Conservation (phyloP, 2,113 vertebrate genomes). For the Tringa solitaria region DNA sequence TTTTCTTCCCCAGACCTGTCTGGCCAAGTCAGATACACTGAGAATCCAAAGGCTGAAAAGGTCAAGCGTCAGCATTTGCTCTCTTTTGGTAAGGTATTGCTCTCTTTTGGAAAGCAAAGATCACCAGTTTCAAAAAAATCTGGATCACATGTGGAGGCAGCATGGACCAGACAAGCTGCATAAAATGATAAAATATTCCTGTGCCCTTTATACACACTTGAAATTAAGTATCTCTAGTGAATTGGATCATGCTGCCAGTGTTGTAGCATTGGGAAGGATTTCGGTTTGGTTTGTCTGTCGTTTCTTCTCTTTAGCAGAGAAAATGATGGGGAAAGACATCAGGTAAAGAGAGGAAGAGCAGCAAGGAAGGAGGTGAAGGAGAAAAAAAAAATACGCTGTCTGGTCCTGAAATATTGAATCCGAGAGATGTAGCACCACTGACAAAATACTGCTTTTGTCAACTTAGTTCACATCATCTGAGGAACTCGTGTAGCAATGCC, state of each 20-base stretch:
- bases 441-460: slow-evolving; percentile 57
- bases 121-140: not conserved
- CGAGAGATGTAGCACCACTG: not conserved
- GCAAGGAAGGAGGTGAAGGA: not conserved
- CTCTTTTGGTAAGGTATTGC: not conserved
- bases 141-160: not conserved
- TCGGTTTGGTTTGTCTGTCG: not conserved
- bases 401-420: not conserved
- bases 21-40: not conserved
- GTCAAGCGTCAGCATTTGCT: not conserved
- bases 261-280: rapidly evolving
- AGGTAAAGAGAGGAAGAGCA: not conserved
- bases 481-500: not conserved
- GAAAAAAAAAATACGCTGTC: not conserved
- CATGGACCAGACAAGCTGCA: not conserved
- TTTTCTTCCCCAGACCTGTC: not conserved
- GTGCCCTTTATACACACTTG: not conserved
- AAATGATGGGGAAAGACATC: not conserved
- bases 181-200: not conserved
- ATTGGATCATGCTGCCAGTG: rapidly evolving
- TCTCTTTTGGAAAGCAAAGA: not conserved
- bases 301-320: not conserved
- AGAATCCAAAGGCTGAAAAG: not conserved
- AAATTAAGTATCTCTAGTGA: not conserved
- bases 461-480: slow-evolving; percentile 2